Evolutionary conservation across 2,888 invertebrate species (phyloP).

Genomic region (Catocala fraxini): DNA sequence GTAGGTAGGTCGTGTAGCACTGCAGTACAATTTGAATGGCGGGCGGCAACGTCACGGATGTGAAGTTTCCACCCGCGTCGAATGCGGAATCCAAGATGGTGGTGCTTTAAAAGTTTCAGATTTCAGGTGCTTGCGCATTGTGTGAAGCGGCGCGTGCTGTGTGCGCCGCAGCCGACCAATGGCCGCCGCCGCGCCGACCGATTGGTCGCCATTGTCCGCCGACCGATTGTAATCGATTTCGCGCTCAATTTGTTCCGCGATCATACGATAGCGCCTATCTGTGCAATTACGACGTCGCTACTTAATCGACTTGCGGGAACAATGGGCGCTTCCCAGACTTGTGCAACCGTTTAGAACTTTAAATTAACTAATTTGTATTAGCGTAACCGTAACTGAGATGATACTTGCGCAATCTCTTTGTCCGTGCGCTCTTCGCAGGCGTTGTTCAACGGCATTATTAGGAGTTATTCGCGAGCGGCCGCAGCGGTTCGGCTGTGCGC

Average conservation of each 20-base stretch:
- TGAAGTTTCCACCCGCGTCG: conserved; percentile 55
- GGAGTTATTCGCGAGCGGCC: conserved; percentile 24
- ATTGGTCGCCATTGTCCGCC: conserved; percentile 56
- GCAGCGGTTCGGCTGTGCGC: conserved; percentile 3
- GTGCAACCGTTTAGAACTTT: conserved; percentile 23
- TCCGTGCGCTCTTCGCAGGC: no score
- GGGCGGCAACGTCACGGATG: conserved; percentile 35
- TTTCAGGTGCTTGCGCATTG: conserved; percentile 71
- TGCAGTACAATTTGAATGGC: conserved; percentile 27
- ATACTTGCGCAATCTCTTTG: not conserved
- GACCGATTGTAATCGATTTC: conserved; percentile 67
- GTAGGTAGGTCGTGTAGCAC: not conserved
- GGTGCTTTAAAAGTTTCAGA: conserved; percentile 58
- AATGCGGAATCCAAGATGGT: conserved; percentile 64
- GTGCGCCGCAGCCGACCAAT: conserved; percentile 61
- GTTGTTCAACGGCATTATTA: not conserved
- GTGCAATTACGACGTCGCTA: conserved; percentile 62
- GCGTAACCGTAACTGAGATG: conserved; percentile 12
- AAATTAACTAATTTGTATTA: conserved; percentile 35
- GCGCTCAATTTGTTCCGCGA: conserved; percentile 76
- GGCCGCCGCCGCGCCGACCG: conserved; percentile 40
- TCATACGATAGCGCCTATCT: conserved; percentile 60
- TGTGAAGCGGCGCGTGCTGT: conserved; percentile 65
- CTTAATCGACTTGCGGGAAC: conserved; percentile 63
- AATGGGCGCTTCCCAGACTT: conserved; percentile 41